Base-by-base conservation (phyloP, 2,888 invertebrate species). In the Himalopsyche kuldschensis region DNA sequence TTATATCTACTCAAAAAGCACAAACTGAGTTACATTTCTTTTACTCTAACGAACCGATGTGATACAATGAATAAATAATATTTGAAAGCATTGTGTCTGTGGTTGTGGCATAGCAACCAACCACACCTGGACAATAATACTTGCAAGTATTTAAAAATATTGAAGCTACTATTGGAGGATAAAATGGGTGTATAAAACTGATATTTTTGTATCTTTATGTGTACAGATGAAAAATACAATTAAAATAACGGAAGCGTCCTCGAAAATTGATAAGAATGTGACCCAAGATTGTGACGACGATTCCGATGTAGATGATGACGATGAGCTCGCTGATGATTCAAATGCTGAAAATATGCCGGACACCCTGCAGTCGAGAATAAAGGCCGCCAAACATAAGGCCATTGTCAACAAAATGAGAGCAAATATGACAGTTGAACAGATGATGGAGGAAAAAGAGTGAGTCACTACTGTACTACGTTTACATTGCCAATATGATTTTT, bases 401-500 rank as follows among this genome's bases (percentile, higher is more conserved):
- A 83, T 86, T 24, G 85, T 86, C 10, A 84, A 87, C 30, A 78
- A 88, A 83, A 48, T 88, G 8, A 86, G 87, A 35, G 87, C 87
- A 10, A 87, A 87, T 75, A 86, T 88, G 85, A 87, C 88, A 15
- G 86, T 87, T 79, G 87, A 88, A 79, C 88, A 88, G 80, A 83
- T 87, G 27, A 82, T 87, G 69, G 87, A 88, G 82, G 88, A 88
- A 84, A 88, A 86, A 86, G 87, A 87, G 88, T 88, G 85, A 87
- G 86, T 79, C 80, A n/a, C 78, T 35, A n/a, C n/a, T n/a, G n/a
- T n/a, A n/a, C n/a, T n/a, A n/a, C n/a, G n/a, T n/a, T n/a, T n/a
- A n/a, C n/a, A n/a, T n/a, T n/a, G n/a, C n/a, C n/a, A n/a, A n/a
- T n/a, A n/a, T n/a, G n/a, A n/a, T n/a, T n/a, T n/a, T n/a, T n/a